Evolutionary conservation across 53 echinoderm and acorn worm genomes (phyloP), one percentile per base, ranked within the genome.

Genomic region (Crossaster papposus): DNA sequence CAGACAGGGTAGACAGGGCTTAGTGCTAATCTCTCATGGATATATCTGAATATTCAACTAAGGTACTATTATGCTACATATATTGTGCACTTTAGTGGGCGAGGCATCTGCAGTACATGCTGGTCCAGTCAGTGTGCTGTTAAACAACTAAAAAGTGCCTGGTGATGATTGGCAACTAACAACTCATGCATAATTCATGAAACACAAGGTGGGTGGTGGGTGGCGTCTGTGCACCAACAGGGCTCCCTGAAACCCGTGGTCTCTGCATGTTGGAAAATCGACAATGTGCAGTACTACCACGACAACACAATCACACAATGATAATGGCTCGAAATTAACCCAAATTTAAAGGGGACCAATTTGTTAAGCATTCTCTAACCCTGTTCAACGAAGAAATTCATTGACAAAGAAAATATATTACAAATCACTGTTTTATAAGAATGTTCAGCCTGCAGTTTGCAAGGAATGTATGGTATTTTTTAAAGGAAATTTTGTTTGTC

Each of bases 121-220:
- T 68, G 68, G 24, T 3, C 26, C 24, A 62, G 62, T 23, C 24
- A 62, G 62, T 23, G 62, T 62, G 62, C 62, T 68, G 28, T 68
- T 4, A 23, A n/a, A 68, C 0, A 26, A n/a, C n/a, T n/a, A n/a
- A n/a, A 68, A 68, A 10, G 68, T 68, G 68, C 68, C 28, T 68
- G 24, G 22, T 68, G 32, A 30, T 51, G 64, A n/a, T 9, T 58
- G 81, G 20, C 58, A 20, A 17, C 11, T 32, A 62, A n/a, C n/a
- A 32, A 29, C 70, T 84, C 84, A 72, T 84, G 84, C 84, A 84
- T 72, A 70, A 84, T 84, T 84, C 83, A 83, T 70, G 26, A 81
- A 33, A 30, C 9, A 32, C 31, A 26, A 13, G 53, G 23, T n/a
- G n/a, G n/a, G n/a, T n/a, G n/a, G 76, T 76, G 10, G 36, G 34